Conservation (phyloP, 2,797 vertebrate genomes). For the Diplodus sargus region DNA sequence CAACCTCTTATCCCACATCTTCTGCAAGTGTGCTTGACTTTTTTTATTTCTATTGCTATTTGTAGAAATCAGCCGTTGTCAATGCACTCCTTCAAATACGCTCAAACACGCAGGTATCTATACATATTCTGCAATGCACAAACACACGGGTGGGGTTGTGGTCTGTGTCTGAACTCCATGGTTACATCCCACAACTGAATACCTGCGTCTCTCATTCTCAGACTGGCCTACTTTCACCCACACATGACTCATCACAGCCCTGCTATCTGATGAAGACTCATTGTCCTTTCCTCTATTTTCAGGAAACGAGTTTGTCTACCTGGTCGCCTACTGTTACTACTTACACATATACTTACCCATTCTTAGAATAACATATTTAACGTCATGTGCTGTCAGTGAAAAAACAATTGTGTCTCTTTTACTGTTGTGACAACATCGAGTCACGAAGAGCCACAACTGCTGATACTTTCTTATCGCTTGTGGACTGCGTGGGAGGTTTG, state of each 20-base stretch:
- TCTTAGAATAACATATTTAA: background rate
- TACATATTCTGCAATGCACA: background rate
- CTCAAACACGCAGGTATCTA: conserved; percentile 3
- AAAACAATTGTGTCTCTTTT: conserved; percentile 16
- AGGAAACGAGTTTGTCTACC: conserved; percentile 57
- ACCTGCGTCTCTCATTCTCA: conserved; percentile 60
- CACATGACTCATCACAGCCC: conserved; percentile 71
- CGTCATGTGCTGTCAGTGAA: background rate
- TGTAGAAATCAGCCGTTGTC: conserved; percentile 2
- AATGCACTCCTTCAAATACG: background rate
- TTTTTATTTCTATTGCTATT: conserved; percentile 4
- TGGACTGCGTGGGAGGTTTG: conserved; percentile 78
- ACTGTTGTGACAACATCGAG: conserved; percentile 54
- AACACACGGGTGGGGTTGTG: conserved; percentile 34
- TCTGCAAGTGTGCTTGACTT: background rate
- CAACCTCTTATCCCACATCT: conserved; percentile 12
- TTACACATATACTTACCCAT: conserved; percentile 13
- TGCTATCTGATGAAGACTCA: conserved; percentile 74
- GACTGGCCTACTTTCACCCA: conserved; percentile 75
- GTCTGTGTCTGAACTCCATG: conserved; percentile 29
- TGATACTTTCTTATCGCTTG: conserved; percentile 68
- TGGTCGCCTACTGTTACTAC: conserved; percentile 39
- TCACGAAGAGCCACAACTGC: conserved; percentile 31
- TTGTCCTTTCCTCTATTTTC: conserved; percentile 61
- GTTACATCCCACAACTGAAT: conserved; percentile 65